phyloP scores from a whole-genome alignment of 2,113 vertebrate genomes.

The Nothobranchius kuhntae region DNA sequence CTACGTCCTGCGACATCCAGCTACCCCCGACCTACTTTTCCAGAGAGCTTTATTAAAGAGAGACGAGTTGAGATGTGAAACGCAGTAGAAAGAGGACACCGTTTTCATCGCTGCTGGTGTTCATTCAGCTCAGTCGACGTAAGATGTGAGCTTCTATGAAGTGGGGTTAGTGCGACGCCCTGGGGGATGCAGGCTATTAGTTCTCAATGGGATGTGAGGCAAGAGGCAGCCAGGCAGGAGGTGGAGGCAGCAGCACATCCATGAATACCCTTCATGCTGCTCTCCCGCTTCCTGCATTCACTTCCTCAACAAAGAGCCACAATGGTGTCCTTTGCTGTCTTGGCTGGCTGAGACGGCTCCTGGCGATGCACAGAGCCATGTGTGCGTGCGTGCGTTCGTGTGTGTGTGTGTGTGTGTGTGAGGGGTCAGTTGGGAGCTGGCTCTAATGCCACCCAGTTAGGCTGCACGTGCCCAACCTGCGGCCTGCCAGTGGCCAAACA shows the following conservation, averaged over 20 bases:
- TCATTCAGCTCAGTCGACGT: slow-evolving; percentile 64
- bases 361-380: slow-evolving; percentile 68
- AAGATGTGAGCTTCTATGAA: slow-evolving; percentile 55
- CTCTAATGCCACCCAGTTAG: slow-evolving; percentile 63
- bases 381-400: slow-evolving; percentile 26
- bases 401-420: slow-evolving; percentile 13
- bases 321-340: slow-evolving; percentile 77
- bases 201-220: slow-evolving; percentile 70
- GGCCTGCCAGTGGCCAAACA: slow-evolving; percentile 76
- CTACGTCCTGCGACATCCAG: slow-evolving; percentile 42
- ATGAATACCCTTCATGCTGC: slow-evolving; percentile 71
- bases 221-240: slow-evolving; percentile 56
- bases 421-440: slow-evolving; percentile 47
- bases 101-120: slow-evolving; percentile 47
- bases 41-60: slow-evolving; percentile 21
- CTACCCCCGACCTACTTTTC: slow-evolving; percentile 61
- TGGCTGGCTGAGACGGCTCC: slow-evolving; percentile 65
- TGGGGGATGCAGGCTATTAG: slow-evolving; percentile 71
- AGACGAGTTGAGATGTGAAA: slow-evolving; percentile 24
- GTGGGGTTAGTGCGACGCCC: slow-evolving; percentile 57
- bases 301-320: slow-evolving; percentile 74
- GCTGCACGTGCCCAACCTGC: slow-evolving; percentile 77
- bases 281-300: slow-evolving; percentile 77
- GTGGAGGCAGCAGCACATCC: slow-evolving; percentile 62
- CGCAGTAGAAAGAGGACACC: slow-evolving; percentile 45